Conservation (phyloP, 2,113 vertebrate genomes). For the Struthidea cinerea region DNA sequence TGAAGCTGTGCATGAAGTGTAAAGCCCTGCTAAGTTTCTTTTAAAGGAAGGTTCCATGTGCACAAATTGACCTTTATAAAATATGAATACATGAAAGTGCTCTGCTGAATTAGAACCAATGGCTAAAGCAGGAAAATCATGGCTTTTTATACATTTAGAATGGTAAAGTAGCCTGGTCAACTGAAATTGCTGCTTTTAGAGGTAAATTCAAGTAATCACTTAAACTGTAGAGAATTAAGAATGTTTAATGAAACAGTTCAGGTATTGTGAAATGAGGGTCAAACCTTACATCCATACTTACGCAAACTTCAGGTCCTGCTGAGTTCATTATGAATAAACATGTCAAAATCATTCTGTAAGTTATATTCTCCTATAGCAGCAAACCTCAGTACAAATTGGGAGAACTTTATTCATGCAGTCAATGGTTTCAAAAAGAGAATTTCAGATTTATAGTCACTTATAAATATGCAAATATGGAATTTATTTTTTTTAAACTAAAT, state of each 20-base stretch:
- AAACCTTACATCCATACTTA: not conserved
- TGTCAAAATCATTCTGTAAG: not conserved
- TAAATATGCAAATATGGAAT: not conserved
- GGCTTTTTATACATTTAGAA: not conserved
- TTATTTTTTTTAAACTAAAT: not conserved
- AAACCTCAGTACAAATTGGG: not conserved
- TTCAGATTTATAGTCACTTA: not conserved
- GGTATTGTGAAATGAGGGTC: not conserved
- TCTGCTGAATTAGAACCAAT: not conserved
- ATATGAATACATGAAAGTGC: not conserved
- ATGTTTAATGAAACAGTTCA: not conserved
- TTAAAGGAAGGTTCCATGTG: not conserved
- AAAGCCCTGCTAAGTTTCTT: not conserved
- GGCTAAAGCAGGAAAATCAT: not conserved
- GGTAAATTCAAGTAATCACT: not conserved
- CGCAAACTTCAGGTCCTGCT: not conserved
- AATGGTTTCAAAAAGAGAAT: not conserved
- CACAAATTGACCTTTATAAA: not conserved
- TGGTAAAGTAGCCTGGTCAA: not conserved
- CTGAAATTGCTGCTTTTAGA: not conserved
- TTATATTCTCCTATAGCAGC: not conserved
- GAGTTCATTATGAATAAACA: not conserved
- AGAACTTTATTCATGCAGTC: not conserved
- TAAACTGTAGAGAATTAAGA: not conserved
- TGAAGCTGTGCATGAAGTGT: not conserved